Percentiles rank a stretch among this genome's conserved stretches.
Evolutionary conservation across 2,888 invertebrate species (phyloP).

Genomic region (Ramazzottius varieornatus): DNA sequence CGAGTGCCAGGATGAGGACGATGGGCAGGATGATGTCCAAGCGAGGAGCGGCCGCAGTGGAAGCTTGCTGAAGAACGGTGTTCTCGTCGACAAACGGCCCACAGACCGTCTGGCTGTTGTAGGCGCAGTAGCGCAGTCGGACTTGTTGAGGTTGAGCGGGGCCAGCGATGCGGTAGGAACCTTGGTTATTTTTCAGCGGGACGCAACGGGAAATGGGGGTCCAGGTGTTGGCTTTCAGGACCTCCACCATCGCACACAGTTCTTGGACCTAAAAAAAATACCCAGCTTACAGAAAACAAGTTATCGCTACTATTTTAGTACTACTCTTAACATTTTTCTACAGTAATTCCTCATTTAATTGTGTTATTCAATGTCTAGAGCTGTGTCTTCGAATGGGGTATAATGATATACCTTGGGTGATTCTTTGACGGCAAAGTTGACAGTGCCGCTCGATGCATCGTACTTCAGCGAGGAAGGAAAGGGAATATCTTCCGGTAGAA

Average conservation of each 20-base stretch:
- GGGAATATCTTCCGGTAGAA: not conserved
- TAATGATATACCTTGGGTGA: no score
- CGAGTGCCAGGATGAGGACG: not conserved
- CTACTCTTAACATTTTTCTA: no score
- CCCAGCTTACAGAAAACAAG: not conserved
- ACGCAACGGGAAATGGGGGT: not conserved
- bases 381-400: not conserved
- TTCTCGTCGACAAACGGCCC: not conserved
- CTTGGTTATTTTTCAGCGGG: not conserved
- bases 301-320: no score
- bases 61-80: not conserved
- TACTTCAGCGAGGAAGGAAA: not conserved
- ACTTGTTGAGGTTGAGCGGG: not conserved
- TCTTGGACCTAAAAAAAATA: not conserved
- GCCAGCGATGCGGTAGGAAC: not conserved
- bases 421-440: no score
- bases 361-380: not conserved
- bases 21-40: conserved; percentile 1
- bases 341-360: not conserved
- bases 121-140: not conserved
- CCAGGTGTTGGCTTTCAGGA: not conserved
- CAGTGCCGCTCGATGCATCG: not conserved
- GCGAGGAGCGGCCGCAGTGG: not conserved
- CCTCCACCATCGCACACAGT: not conserved
- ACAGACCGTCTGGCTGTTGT: not conserved